These are phyloP conservation scores for Papilio gigon DNA, from an alignment of 2,888 invertebrate genomes.

Conservation along the genomic window DNA sequence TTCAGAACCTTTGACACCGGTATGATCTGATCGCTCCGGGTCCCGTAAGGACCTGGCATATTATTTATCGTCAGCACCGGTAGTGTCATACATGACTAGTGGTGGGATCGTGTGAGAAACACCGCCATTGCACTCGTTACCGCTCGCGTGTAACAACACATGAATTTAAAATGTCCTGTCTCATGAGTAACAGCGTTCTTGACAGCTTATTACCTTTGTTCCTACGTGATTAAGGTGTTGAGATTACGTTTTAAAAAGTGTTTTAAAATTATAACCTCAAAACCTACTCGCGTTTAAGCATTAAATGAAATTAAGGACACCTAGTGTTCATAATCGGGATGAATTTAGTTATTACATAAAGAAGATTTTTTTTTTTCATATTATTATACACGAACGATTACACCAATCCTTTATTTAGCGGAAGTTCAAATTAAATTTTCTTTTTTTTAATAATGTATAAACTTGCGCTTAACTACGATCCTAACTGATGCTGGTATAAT, in stretches of 20 bases:
- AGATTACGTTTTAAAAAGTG: not conserved
- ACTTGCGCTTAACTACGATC: too few species aligned
- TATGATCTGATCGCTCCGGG: slow-evolving; percentile 13
- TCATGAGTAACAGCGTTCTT: slow-evolving; percentile 58
- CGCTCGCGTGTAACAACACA: slow-evolving; percentile 65
- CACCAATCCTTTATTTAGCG: too few species aligned
- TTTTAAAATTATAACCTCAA: slow-evolving; percentile 33
- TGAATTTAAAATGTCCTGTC: slow-evolving; percentile 60
- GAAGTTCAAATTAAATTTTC: too few species aligned
- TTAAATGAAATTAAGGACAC: not conserved
- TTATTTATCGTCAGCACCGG: slow-evolving; percentile 39
- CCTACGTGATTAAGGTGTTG: slow-evolving; percentile 56
- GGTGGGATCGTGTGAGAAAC: slow-evolving; percentile 61
- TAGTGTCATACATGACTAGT: slow-evolving; percentile 47
- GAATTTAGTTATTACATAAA: too few species aligned
- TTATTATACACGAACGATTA: too few species aligned
- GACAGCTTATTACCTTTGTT: slow-evolving; percentile 60
- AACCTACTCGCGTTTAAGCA: not conserved
- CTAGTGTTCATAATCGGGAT: too few species aligned
- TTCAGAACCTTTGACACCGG: slow-evolving; percentile 10
- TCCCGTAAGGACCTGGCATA: slow-evolving; percentile 28
- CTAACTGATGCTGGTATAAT: too few species aligned
- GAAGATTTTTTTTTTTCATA: too few species aligned
- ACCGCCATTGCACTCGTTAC: slow-evolving; percentile 56
- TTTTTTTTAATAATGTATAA: too few species aligned